Conservation (phyloP, 1,140 invertebrate species). For the Lepidostoma basale region DNA sequence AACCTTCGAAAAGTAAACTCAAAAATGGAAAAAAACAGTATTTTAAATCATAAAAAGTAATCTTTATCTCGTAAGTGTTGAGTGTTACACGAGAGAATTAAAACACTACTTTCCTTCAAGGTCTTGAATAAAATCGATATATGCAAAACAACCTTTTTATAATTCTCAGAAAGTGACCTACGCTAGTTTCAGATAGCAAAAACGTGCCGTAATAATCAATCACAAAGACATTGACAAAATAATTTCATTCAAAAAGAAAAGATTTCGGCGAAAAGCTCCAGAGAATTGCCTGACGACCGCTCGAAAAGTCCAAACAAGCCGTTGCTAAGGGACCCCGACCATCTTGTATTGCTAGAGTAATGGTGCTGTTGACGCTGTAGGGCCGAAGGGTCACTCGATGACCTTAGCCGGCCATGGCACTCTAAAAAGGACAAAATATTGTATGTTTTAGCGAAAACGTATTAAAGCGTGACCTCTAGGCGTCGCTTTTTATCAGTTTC, state of each 20-base stretch:
- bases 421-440: neutral
- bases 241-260: neutral
- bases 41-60: no score
- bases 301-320: constrained; percentile 20
- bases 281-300: constrained; percentile 6
- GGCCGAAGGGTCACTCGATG: neutral
- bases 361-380: constrained; percentile 1
- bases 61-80: no score
- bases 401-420: constrained; percentile 5
- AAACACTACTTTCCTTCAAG: no score
- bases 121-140: no score
- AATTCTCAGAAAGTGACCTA: no score
- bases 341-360: neutral
- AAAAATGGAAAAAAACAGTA: no score
- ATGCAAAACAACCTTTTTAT: no score
- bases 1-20: no score
- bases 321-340: constrained; percentile 6
- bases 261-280: neutral
- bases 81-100: no score
- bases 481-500: neutral
- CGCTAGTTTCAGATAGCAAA: no score
- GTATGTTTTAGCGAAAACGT: neutral
- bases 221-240: constrained; percentile 14
- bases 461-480: constrained; percentile 2
- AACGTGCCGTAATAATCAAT: constrained; percentile 1